phyloP scores from a whole-genome alignment of 2,113 vertebrate species.

The Psammodynastes pulverulentus region DNA sequence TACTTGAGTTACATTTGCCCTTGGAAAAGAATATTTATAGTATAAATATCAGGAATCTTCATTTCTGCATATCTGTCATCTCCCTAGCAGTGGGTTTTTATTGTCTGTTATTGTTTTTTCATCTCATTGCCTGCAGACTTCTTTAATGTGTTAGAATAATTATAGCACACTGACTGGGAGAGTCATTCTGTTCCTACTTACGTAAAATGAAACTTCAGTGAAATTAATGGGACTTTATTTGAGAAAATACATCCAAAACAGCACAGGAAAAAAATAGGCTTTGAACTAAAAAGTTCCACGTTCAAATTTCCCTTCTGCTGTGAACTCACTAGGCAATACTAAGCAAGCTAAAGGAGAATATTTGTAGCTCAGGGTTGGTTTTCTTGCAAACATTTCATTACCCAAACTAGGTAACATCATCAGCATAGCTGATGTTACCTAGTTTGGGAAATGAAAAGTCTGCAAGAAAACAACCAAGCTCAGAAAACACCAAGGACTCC shows the following conservation, averaged over 20 bases:
- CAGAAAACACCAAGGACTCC: neutral
- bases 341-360: too few relatives aligned
- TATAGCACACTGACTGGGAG: neutral
- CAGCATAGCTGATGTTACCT: neutral
- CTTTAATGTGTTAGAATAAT: neutral
- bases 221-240: neutral
- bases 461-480: neutral
- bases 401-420: too few relatives aligned
- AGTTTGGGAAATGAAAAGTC: neutral
- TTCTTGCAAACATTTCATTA: too few relatives aligned
- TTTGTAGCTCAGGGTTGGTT: too few relatives aligned
- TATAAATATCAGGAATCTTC: slow-evolving; percentile 59
- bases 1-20: neutral
- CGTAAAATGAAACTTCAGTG: neutral
- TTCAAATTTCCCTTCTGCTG: neutral
- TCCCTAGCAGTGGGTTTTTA: slow-evolving; percentile 31
- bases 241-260: neutral
- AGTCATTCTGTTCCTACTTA: neutral
- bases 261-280: neutral
- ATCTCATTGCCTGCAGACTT: slow-evolving; percentile 14
- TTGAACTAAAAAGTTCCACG: neutral
- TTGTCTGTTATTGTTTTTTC: slow-evolving; percentile 23
- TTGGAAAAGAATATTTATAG: slow-evolving; percentile 45
- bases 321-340: neutral
- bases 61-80: slow-evolving; percentile 43